phyloP scores from a whole-genome alignment of 2,113 vertebrate genomes.

The Eclectus roratus region DNA sequence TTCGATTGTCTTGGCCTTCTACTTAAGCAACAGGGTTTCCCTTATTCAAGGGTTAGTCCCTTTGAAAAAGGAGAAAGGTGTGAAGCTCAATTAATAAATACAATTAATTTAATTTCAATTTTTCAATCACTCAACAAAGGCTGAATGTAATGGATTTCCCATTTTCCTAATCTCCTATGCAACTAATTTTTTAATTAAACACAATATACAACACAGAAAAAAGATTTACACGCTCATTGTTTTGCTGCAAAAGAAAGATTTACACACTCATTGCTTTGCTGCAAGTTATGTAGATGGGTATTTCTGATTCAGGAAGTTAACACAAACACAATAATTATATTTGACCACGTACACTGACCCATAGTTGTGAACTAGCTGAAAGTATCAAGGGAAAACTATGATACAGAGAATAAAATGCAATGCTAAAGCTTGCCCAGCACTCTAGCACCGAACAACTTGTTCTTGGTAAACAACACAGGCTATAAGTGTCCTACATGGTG shows the following conservation, averaged over 20 bases:
- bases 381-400: background rate
- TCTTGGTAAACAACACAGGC: background rate
- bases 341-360: background rate
- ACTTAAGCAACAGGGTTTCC: background rate
- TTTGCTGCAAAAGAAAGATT: background rate
- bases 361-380: background rate
- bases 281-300: background rate
- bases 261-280: background rate
- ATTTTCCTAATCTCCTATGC: background rate
- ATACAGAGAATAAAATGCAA: background rate
- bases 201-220: conserved; percentile 9
- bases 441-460: background rate
- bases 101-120: conserved; percentile 19
- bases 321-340: background rate
- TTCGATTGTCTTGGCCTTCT: background rate
- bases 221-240: background rate
- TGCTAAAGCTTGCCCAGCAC: background rate
- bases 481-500: background rate
- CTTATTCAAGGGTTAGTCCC: background rate
- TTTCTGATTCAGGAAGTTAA: background rate
- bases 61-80: background rate
- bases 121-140: conserved; percentile 26
- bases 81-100: conserved; percentile 45
- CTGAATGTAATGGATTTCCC: conserved; percentile 9
- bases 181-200: conserved; percentile 43